Evolutionary conservation across 2,797 vertebrate genomes (phyloP).

Genomic region (Lerista edwardsae): DNA sequence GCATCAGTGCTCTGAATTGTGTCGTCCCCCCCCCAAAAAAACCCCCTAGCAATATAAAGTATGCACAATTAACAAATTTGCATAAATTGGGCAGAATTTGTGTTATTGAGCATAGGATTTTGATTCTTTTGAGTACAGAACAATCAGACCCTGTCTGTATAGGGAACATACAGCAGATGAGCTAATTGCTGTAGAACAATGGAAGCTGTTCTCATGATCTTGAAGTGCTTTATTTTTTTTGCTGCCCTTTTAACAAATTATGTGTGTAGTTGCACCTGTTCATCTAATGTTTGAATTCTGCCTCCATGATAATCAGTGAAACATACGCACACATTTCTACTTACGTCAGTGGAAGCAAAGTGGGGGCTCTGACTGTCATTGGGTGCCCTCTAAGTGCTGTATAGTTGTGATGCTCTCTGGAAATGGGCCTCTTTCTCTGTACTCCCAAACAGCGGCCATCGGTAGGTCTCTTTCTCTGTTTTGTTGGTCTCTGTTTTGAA

Average conservation of each 20-base stretch:
- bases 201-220: background rate
- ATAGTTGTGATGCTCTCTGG: background rate
- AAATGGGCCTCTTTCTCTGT: background rate
- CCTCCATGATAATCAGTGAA: background rate
- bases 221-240: background rate
- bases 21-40: background rate
- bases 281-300: background rate
- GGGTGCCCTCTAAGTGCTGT: background rate
- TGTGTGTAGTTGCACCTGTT: conserved; percentile 1
- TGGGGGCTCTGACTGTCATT: conserved; percentile 9
- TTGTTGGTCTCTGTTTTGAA: no score
- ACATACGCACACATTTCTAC: conserved; percentile 28
- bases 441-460: background rate
- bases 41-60: background rate
- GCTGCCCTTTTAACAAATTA: background rate
- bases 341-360: background rate
- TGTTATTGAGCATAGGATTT: background rate
- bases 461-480: background rate
- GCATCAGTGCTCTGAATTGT: background rate
- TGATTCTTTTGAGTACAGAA: background rate
- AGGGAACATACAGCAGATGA: background rate
- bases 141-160: background rate
- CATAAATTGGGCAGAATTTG: background rate
- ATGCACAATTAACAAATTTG: background rate
- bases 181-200: background rate